Base-by-base conservation (phyloP, 2,888 invertebrate species). In the Ceraclea dissimilis region DNA sequence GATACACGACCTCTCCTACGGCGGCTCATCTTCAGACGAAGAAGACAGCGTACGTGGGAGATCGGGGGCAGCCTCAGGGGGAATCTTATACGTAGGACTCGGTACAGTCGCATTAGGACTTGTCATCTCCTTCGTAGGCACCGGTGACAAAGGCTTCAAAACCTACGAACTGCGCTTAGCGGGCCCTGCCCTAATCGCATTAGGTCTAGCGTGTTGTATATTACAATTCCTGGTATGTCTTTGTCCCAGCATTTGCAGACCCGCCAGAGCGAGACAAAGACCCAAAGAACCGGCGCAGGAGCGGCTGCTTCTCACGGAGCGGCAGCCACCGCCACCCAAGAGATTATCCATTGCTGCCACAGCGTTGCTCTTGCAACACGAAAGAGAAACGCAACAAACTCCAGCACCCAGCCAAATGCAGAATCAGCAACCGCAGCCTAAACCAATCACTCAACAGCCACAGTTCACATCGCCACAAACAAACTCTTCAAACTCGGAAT, bases 101-200 rank as follows among this genome's bases (percentile, higher is more conserved):
- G 89, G 86, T 64, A 88, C 86, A 20, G 84, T 90, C 60, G 88
- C 91, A 20, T 78, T 92, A 64, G 93, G 92, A 56, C 83, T 90
- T 67, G 88, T 92, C 66, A 89, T 92, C 66, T 89, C 90, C 70
- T 91, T 92, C 76, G 91, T 92, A 63, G 92, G 91, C 65, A 90
- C 91, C 63, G 92, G 92, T 67, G 92, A 92, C 76, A 90, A 91
- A 75, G 85, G 85, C 74, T 91, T 87, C 82, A 90, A 85, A 74
- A 91, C 92, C 63, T 83, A 88, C 63, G 91, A 90, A 69, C 78
- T 93, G 65, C 83, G 90, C 66, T 80, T 92, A 67, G 90, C 92
- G 72, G 93, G 93, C 62, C 92, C 92, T 61, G 86, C 89, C 61
- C 81, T 88, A 66, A 83, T 88, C 70, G 74, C 81, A 67, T 81